Conservation (phyloP, 2,888 invertebrate genomes). For the Rhamphomyia laevipes region DNA sequence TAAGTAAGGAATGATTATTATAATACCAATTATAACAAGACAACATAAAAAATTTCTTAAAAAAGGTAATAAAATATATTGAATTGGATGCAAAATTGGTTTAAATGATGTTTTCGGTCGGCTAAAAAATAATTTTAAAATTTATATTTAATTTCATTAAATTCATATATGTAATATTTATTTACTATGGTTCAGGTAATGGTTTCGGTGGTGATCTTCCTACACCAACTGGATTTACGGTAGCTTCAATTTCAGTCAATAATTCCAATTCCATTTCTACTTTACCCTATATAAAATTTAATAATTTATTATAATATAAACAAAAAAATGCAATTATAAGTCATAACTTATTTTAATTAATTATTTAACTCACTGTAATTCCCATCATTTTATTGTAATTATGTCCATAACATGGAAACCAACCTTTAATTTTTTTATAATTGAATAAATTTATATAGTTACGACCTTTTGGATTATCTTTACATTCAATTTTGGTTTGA, state of each 20-base stretch:
- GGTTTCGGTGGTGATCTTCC: conserved; percentile 52
- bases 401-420: conserved; percentile 48
- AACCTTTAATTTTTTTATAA: conserved; percentile 44
- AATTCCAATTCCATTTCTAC: conserved; percentile 56
- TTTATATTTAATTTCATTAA: neutral
- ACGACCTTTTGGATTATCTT: neutral
- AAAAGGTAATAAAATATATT: conserved; percentile 28
- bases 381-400: neutral
- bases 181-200: conserved; percentile 46
- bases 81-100: conserved; percentile 45
- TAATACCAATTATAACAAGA: conserved; percentile 15
- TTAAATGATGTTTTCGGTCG: conserved; percentile 51
- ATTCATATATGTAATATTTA: neutral
- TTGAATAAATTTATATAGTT: conserved; percentile 53
- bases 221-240: conserved; percentile 48
- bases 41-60: conserved; percentile 14
- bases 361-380: neutral
- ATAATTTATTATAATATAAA: neutral
- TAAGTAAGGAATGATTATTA: conserved; percentile 1
- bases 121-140: conserved; percentile 33
- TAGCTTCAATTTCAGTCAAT: conserved; percentile 47
- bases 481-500: neutral
- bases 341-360: no score
- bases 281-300: conserved; percentile 44
- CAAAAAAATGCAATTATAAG: neutral